Conservation (phyloP, 2,888 invertebrate species). For the Neria commutata region DNA sequence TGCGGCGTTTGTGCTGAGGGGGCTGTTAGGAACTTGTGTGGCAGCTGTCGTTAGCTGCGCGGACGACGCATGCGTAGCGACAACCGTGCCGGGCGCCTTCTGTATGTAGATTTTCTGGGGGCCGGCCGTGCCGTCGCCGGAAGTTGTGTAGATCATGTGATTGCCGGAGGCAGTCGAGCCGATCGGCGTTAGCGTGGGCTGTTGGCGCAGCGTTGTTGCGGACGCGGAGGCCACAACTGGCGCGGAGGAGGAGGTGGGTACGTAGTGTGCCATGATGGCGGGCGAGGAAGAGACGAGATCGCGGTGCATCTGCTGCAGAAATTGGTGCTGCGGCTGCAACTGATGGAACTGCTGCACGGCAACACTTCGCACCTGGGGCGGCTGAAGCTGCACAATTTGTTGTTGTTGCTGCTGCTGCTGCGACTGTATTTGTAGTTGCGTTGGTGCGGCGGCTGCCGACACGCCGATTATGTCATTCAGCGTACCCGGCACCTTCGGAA, state of each 20-base stretch:
- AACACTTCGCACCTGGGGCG: constrained; percentile 49
- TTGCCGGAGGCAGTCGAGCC: constrained; percentile 48
- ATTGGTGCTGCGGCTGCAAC: constrained; percentile 37
- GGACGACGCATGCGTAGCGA: constrained; percentile 24
- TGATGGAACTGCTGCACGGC: constrained; percentile 47
- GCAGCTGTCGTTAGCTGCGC: constrained; percentile 13
- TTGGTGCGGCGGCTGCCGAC: constrained; percentile 27
- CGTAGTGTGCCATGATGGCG: constrained; percentile 44
- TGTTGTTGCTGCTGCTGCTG: constrained; percentile 37
- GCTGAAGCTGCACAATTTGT: constrained; percentile 40
- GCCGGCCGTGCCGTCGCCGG: constrained; percentile 42
- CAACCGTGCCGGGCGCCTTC: constrained; percentile 47
- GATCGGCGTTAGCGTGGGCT: constrained; percentile 47
- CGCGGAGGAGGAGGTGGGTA: constrained; percentile 30
- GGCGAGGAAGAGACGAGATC: constrained; percentile 44
- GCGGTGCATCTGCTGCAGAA: constrained; percentile 52
- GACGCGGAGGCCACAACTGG: constrained; percentile 30
- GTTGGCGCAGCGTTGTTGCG: constrained; percentile 32
- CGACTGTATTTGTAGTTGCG: constrained; percentile 18
- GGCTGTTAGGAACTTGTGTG: constrained; percentile 44
- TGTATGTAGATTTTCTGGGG: constrained; percentile 53
- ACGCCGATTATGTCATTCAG: constrained; percentile 26
- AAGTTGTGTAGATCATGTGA: constrained; percentile 56
- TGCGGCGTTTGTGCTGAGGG: constrained; percentile 48
- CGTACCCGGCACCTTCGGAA: constrained; percentile 29